Percentiles rank a stretch among this genome's conserved stretches.
Conservation (phyloP, 2,113 vertebrate genomes). For the Esox niger region DNA sequence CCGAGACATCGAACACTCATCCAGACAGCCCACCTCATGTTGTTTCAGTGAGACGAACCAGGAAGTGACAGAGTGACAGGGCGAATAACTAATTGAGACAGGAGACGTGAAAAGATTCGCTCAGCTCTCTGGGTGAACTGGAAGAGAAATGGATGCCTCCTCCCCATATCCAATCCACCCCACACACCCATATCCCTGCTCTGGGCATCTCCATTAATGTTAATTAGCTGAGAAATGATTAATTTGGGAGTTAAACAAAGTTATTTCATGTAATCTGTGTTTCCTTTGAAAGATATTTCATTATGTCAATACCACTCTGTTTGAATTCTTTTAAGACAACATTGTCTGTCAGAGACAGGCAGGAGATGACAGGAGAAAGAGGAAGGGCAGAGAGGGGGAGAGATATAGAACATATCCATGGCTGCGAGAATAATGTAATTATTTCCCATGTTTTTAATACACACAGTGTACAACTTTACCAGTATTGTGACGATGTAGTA, state of each 20-base stretch:
- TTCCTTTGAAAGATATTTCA: constrained; percentile 83
- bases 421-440: background rate
- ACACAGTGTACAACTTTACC: background rate
- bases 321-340: constrained; percentile 72
- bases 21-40: constrained; percentile 50
- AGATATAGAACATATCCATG: background rate
- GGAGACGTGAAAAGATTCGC: constrained; percentile 53
- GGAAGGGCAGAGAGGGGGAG: constrained; percentile 26
- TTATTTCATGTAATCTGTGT: constrained; percentile 84
- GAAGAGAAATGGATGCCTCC: constrained; percentile 45
- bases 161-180: constrained; percentile 31
- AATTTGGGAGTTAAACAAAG: constrained; percentile 87
- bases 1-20: constrained; percentile 43
- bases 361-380: constrained; percentile 29
- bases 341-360: constrained; percentile 47
- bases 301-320: constrained; percentile 88
- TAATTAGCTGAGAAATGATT: constrained; percentile 89
- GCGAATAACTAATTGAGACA: constrained; percentile 71
- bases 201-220: constrained; percentile 74
- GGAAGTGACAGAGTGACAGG: constrained; percentile 70
- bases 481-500: too few relatives aligned
- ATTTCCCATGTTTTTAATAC: background rate
- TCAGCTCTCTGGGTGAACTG: constrained; percentile 59
- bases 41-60: constrained; percentile 47
- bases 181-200: constrained; percentile 50